These are phyloP conservation scores for Riparia riparia DNA, from an alignment of 2,113 vertebrate genomes.

Conservation along the genomic window DNA sequence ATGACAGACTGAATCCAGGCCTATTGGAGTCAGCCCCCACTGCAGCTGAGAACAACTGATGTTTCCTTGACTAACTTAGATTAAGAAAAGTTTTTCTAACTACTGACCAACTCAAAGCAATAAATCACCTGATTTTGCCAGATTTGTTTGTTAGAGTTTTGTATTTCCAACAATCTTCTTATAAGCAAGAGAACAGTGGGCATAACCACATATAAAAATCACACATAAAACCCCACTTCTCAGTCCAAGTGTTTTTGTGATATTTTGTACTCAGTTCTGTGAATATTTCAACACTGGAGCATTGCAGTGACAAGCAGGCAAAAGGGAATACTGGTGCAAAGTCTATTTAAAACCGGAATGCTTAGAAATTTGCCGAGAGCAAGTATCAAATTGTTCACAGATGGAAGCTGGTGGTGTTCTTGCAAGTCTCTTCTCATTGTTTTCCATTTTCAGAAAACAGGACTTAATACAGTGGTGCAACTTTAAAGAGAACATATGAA, in stretches of 20 bases:
- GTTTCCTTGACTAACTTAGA: background rate
- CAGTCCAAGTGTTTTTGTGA: background rate
- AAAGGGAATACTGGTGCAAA: conserved; percentile 19
- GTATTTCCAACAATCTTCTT: background rate
- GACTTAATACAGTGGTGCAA: background rate
- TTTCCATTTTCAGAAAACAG: conserved; percentile 34
- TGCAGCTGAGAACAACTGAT: background rate
- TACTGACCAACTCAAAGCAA: background rate
- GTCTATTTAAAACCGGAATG: conserved; percentile 43
- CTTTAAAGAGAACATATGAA: background rate
- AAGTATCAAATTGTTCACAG: conserved; percentile 55
- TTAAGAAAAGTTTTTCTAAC: background rate
- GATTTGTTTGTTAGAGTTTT: background rate
- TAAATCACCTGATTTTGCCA: background rate
- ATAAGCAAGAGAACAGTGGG: background rate
- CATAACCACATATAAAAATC: background rate
- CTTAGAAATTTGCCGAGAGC: conserved; percentile 50
- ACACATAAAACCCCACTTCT: background rate
- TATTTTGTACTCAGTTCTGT: background rate
- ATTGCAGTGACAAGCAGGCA: background rate
- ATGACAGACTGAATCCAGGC: background rate
- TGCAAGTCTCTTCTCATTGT: conserved; percentile 47
- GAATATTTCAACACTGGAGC: conserved; percentile 22
- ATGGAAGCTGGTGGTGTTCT: conserved; percentile 49
- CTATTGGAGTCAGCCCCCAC: background rate